These are phyloP conservation scores for Octomys mimax DNA, from an alignment of 2,797 vertebrate genomes.

Conservation along the genomic window DNA sequence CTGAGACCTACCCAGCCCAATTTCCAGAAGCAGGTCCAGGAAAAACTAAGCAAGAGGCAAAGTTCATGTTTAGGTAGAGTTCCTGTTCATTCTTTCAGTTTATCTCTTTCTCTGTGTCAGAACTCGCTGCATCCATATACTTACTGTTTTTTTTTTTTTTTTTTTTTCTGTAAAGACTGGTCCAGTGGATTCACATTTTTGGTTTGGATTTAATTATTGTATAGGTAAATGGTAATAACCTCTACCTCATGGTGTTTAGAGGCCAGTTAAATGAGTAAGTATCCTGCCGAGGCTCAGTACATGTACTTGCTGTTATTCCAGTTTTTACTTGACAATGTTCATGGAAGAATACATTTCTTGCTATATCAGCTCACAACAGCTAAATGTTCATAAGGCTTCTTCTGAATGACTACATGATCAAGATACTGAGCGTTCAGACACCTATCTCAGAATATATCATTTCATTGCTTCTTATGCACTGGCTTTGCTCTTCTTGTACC, in stretches of 20 bases:
- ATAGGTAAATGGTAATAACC: background rate
- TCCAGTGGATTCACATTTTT: slow-evolving; percentile 42
- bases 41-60: background rate
- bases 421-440: background rate
- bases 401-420: background rate
- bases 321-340: background rate
- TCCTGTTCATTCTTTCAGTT: background rate
- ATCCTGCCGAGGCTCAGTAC: background rate
- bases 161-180: slow-evolving; percentile 26
- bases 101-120: background rate
- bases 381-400: background rate
- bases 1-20: background rate
- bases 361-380: background rate
- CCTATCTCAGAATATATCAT: background rate
- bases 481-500: background rate
- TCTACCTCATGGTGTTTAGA: background rate
- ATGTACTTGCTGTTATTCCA: background rate
- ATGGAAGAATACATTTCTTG: background rate
- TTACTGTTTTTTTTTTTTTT: too few species aligned
- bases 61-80: background rate
- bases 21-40: background rate
- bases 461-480: background rate
- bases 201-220: slow-evolving; percentile 49
- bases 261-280: slow-evolving; percentile 42
- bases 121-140: background rate